Conservation (phyloP, 92 coral and sea anemone genomes). For the Galaxea fascicularis region DNA sequence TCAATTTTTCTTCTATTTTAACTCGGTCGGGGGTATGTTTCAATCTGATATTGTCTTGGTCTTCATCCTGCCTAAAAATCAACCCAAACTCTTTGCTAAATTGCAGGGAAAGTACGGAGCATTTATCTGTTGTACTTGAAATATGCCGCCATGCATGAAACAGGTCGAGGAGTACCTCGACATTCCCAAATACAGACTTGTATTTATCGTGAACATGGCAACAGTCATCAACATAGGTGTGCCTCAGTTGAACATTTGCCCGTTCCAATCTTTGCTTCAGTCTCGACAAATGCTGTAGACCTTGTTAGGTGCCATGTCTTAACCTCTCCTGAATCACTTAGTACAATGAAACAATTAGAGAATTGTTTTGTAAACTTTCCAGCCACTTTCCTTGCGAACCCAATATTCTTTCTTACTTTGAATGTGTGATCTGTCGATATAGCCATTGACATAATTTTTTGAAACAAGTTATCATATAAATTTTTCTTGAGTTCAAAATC, state of each 20-base stretch:
- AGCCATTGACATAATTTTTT: not conserved
- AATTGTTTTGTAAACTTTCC: conserved; percentile 3
- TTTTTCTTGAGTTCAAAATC: not conserved
- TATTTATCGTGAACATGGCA: conserved; percentile 30
- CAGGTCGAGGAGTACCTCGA: conserved; percentile 41
- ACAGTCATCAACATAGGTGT: conserved; percentile 50
- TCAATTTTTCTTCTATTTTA: conserved; percentile 38
- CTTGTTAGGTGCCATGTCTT: conserved; percentile 51
- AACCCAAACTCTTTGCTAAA: conserved; percentile 35
- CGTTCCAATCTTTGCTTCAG: not conserved
- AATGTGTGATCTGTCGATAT: conserved; percentile 36
- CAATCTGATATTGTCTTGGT: conserved; percentile 45
- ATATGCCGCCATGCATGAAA: conserved; percentile 53
- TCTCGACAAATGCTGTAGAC: conserved; percentile 55
- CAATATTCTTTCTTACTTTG: conserved; percentile 27
- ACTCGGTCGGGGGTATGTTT: conserved; percentile 38
- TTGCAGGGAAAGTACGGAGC: conserved; percentile 21
- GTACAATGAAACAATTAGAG: conserved; percentile 11
- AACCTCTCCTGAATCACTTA: conserved; percentile 50
- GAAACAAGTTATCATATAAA: not conserved
- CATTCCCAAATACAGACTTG: conserved; percentile 27
- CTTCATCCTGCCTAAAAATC: conserved; percentile 50
- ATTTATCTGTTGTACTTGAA: conserved; percentile 37
- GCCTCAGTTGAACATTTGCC: not conserved
- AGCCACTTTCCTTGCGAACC: not conserved